Evolutionary conservation across 1,140 invertebrate species (phyloP).

Genomic region (Apolygus lucorum): DNA sequence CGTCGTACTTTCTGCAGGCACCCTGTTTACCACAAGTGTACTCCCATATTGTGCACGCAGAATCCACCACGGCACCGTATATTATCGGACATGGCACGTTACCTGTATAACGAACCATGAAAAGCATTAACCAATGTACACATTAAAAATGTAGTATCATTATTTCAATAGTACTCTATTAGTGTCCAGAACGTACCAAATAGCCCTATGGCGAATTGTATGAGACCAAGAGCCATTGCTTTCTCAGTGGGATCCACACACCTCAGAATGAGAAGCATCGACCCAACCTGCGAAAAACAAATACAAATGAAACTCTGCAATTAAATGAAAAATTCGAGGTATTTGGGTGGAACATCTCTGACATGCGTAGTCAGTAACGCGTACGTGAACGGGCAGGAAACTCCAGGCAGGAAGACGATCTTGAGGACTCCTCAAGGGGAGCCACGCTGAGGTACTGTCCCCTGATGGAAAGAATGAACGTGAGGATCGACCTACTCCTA

Average conservation of each 20-base stretch:
- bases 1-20: slow-evolving; percentile 78
- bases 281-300: slow-evolving; percentile 50
- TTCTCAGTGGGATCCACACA: slow-evolving; percentile 87
- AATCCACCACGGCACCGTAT: slow-evolving; percentile 85
- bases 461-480: too few species aligned
- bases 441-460: too few species aligned
- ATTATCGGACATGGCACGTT: slow-evolving; percentile 89
- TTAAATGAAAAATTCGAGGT: too few species aligned
- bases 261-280: slow-evolving; percentile 78
- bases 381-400: too few species aligned
- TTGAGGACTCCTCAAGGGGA: too few species aligned
- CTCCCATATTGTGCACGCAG: slow-evolving; percentile 81
- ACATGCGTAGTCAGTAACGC: too few species aligned
- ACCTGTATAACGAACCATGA: slow-evolving; percentile 43
- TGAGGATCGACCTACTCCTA: too few species aligned
- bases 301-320: too few species aligned
- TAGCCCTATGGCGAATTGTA: slow-evolving; percentile 85
- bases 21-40: slow-evolving; percentile 66
- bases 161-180: background rate
- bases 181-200: slow-evolving; percentile 54
- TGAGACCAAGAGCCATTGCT: slow-evolving; percentile 86
- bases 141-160: background rate
- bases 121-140: background rate
- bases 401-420: too few species aligned
- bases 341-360: too few species aligned